Base-by-base conservation (phyloP, 2,797 vertebrate species). In the Enteromius paludinosus region DNA sequence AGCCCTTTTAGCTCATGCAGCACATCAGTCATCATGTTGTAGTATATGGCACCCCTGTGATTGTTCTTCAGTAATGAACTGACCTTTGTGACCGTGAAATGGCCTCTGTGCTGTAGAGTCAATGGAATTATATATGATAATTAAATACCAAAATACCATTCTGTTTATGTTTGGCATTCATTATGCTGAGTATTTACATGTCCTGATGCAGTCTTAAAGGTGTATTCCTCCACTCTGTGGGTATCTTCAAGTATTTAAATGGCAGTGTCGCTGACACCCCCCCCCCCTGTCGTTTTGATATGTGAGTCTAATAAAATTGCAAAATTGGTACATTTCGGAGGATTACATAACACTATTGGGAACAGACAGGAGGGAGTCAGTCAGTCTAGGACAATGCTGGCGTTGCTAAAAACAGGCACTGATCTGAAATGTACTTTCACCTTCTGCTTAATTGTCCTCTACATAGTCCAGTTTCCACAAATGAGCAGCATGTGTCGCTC, bases 341-440 rank as follows among this genome's bases (percentile, higher is more conserved):
- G 52, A 69, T 83, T 83, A 70, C 38, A 61, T 70, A 83, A 76
- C 65, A 35, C 64, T 76, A 47, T 33, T 61, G 25, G 49, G 64
- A 77, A 69, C 72, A 47, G 20, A 2, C 23, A 45, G 47, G 47
- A 54, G 25, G 35, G 71, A 81, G 47, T 66, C 71, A 70, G 64
- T 83, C 54, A 65, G 78, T 79, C 65, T 23, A 77, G 73, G 65
- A 83, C 73, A 61, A 59, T 61, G 73, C 52, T 70, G 64, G 52
- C 15, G 0, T 33, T 33, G 81, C 73, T 83, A 62, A 77, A 77
- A 83, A 70, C 81, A 82, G 72, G 10, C 68, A 59, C 72, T 76
- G 64, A 68, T 69, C 62, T 59, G 62, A 75, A 68, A 68, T 35
- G 12, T 45, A 15, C 79, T 64, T 70, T 54, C 30, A 74, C 70